phyloP scores from a whole-genome alignment of 2,888 invertebrate genomes.

The Drosophila phalerata region DNA sequence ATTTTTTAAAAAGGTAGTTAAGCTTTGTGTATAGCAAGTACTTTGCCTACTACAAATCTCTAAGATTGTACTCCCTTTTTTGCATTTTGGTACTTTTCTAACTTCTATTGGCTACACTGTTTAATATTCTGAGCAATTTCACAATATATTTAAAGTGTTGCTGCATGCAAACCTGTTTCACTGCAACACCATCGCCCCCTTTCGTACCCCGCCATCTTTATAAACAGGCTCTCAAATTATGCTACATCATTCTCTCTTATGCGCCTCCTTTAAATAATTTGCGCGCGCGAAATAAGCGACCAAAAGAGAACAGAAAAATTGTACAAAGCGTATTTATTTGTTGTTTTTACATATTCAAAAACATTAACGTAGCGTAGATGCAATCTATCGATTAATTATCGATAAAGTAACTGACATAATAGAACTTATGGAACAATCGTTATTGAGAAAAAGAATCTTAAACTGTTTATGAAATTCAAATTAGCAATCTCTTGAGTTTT shows the following conservation, averaged over 20 bases:
- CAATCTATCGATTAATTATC: conserved; percentile 1
- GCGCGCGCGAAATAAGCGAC: conserved; percentile 64
- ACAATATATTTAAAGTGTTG: conserved; percentile 52
- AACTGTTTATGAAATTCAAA: conserved; percentile 1
- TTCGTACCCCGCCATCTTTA: neutral
- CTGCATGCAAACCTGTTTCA: conserved; percentile 56
- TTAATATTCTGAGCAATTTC: conserved; percentile 51
- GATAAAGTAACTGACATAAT: neutral
- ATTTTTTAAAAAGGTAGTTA: conserved; percentile 28
- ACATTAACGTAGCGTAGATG: neutral
- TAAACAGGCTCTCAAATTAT: conserved; percentile 62
- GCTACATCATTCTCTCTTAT: conserved; percentile 43
- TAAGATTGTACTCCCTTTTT: conserved; percentile 1
- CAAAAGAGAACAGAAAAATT: conserved; percentile 37
- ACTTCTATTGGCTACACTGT: neutral
- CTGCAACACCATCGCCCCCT: neutral
- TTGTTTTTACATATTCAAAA: neutral
- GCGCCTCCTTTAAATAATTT: conserved; percentile 43
- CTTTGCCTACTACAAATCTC: neutral
- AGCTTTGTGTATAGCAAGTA: neutral
- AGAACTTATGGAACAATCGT: neutral
- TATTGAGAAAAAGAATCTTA: neutral
- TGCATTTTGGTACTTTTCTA: conserved; percentile 7
- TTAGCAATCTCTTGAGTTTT: neutral
- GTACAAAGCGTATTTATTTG: neutral